A percentile compares a stretch with the other conserved stretches of the same genome.
phyloP scores from a whole-genome alignment of 2,113 vertebrate species.

The Carassius gibelio region DNA sequence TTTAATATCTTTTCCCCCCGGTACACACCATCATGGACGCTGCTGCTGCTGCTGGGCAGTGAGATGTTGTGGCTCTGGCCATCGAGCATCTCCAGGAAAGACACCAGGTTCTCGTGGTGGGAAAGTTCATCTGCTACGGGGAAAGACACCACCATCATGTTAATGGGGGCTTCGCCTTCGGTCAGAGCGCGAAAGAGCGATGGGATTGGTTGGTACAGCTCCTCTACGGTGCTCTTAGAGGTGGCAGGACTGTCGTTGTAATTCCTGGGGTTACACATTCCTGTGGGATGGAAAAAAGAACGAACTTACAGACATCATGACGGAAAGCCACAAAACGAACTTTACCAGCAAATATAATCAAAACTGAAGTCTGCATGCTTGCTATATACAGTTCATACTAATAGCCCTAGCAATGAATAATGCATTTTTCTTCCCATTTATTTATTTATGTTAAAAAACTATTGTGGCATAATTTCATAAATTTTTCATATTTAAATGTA shows the following conservation, averaged over 20 bases:
- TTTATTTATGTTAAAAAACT: too few relatives aligned
- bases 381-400: too few relatives aligned
- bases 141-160: conserved; percentile 98
- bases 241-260: conserved; percentile 96
- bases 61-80: conserved; percentile 89
- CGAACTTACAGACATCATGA: not conserved
- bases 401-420: too few relatives aligned
- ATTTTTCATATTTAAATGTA: too few relatives aligned
- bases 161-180: conserved; percentile 88
- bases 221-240: conserved; percentile 97
- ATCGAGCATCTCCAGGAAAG: conserved; percentile 91
- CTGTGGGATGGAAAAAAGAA: conserved; percentile 63
- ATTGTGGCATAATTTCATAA: too few relatives aligned
- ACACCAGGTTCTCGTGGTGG: conserved; percentile 94
- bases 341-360: not conserved
- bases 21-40: conserved; percentile 76
- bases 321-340: not conserved
- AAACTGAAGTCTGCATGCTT: not conserved
- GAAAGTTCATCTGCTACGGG: conserved; percentile 94
- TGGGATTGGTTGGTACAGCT: conserved; percentile 92
- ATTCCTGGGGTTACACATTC: conserved; percentile 98
- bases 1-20: not conserved
- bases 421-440: too few relatives aligned
- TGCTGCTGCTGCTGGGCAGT: conserved; percentile 88
- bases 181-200: conserved; percentile 96